A percentile compares a stretch with the other conserved stretches of the same genome.
Conservation (phyloP, 1,140 invertebrate species). For the Vanessa atalanta region DNA sequence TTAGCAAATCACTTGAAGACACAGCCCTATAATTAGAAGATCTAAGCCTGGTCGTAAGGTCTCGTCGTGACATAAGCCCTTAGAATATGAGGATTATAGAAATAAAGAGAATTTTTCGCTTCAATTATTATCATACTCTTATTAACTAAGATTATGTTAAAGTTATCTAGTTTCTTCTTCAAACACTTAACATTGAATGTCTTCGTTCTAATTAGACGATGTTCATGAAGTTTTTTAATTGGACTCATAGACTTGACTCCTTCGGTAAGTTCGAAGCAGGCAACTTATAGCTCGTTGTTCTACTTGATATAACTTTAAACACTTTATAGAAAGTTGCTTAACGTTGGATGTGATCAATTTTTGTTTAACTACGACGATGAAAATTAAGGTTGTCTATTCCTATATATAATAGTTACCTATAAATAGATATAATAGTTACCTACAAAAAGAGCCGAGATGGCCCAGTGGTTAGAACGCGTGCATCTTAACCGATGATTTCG, state of each 20-base stretch:
- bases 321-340: not conserved
- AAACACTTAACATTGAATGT: not conserved
- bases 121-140: no score
- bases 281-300: conserved; percentile 3
- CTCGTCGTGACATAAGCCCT: no score
- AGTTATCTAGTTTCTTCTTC: not conserved
- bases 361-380: not conserved
- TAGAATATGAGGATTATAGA: no score
- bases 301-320: conserved; percentile 2
- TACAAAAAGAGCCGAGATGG: no score
- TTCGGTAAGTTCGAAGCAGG: not conserved
- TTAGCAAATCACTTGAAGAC: no score
- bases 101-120: no score
- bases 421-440: no score
- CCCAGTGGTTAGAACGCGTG: no score
- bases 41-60: no score
- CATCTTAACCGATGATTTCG: no score
- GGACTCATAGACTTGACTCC: conserved; percentile 2
- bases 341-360: not conserved
- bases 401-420: not conserved
- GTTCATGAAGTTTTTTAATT: conserved; percentile 6
- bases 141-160: no score
- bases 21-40: no score
- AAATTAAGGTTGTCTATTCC: not conserved
- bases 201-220: not conserved